Evolutionary conservation across 1,140 invertebrate genomes (phyloP), one percentile per base, ranked within the genome.

Genomic region (Megalopta genalis): DNA sequence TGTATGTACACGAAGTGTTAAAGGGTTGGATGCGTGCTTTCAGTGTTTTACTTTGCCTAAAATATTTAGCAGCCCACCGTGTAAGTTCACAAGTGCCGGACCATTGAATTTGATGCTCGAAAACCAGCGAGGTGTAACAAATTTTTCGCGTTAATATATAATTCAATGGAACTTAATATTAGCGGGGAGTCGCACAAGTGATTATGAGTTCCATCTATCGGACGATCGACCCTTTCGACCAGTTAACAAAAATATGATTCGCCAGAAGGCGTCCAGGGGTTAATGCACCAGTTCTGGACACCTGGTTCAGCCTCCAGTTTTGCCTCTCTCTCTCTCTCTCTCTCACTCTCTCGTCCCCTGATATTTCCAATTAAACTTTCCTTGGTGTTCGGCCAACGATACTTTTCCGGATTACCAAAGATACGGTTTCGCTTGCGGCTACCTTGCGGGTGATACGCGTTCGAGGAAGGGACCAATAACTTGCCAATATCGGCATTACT

Each of bases 401-500:
- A 88, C 84, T 89, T 89, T 85, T 68, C 72, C 63, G 85, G 88
- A 89, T 89, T 89, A 89, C 68, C 81, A 12, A 59, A 80, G 72
- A 76, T 81, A 81, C 80, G 70, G 42, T 62, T 69, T 62, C 52
- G 71, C 63, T 80, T 64, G 80, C 54, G 77, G 69, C 52, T 65
- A 78, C 52, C 77, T 77, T 80, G 79, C 67, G 80, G 78, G 80
- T 84, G 70, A 64, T 62, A 46, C 12, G 49, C 71, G 73, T 85
- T 65, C 72, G 74, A 78, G 81, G 63, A 80, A 86, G 81, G 87
- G 82, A 83, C 90, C 91, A 92, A 92, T 93, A 93, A 93, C 90
- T 93, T 89, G 89, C 91, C 92, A 93, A 92, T 93, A 93, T 92
- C 91, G 90, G 83, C 85, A 92, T 92, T 88, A 90, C 88, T 85